A percentile compares a stretch with the other conserved stretches of the same genome.
Conservation (phyloP, 2,797 vertebrate genomes). For the Coregonus ussuriensis region DNA sequence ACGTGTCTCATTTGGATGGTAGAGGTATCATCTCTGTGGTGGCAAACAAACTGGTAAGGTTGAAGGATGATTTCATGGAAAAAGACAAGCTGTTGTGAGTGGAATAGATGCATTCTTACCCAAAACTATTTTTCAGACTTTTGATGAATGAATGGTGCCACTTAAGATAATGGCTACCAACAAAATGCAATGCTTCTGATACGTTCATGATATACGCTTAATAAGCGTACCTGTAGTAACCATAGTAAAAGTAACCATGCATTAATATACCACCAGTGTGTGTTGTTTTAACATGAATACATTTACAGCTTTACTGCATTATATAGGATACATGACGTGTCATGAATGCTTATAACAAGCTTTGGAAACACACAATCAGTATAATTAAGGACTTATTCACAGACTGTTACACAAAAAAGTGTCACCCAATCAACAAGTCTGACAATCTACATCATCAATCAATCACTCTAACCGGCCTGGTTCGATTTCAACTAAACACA, state of each 20-base stretch:
- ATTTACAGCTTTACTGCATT: no score
- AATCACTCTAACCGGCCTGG: conserved; percentile 18
- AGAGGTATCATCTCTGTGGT: conserved; percentile 51
- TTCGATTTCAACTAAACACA: conserved; percentile 59
- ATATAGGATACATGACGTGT: no score
- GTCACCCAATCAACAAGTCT: not conserved
- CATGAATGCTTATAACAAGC: no score
- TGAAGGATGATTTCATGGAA: conserved; percentile 41
- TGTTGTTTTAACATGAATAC: no score
- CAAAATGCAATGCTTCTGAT: conserved; percentile 26
- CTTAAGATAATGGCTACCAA: not conserved
- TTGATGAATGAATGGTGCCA: not conserved
- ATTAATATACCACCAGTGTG: no score
- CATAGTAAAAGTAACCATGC: no score
- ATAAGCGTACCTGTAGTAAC: no score
- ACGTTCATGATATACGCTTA: not conserved
- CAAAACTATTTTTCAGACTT: not conserved
- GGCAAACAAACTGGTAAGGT: conserved; percentile 43
- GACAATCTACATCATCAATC: conserved; percentile 16
- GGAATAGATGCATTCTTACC: not conserved
- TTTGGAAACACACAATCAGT: no score
- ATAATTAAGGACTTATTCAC: no score
- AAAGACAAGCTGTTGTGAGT: conserved; percentile 1
- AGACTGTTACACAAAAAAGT: not conserved
- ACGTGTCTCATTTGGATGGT: conserved; percentile 56